Evolutionary conservation across 2,113 vertebrate genomes (phyloP).

Genomic region (Perca flavescens): DNA sequence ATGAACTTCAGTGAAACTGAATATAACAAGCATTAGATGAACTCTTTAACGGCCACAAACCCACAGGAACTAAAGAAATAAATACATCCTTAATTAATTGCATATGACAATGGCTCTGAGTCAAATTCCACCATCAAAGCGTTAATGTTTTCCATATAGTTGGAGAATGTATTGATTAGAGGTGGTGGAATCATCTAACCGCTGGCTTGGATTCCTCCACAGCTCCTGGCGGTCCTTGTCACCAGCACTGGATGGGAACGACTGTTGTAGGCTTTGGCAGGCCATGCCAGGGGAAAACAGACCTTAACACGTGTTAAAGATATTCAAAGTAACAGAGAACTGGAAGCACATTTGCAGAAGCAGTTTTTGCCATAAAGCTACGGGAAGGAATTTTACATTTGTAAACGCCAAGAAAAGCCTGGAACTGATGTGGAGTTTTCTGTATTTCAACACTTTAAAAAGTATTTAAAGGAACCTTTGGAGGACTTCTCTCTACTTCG

Average conservation of each 20-base stretch:
- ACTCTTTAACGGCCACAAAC: conserved; percentile 47
- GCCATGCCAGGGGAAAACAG: neutral
- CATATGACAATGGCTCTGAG: conserved; percentile 50
- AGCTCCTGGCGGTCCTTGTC: conserved; percentile 28
- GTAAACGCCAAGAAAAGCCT: conserved; percentile 24
- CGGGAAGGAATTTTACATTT: conserved; percentile 52
- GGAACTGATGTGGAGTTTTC: conserved; percentile 15
- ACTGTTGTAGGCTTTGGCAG: conserved; percentile 43
- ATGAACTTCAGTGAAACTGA: conserved; percentile 57
- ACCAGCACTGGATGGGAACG: conserved; percentile 24
- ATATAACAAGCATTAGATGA: conserved; percentile 16
- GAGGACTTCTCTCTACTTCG: neutral
- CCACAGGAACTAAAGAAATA: conserved; percentile 47
- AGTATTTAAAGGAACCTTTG: conserved; percentile 16
- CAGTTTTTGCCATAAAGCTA: conserved; percentile 47
- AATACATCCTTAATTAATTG: conserved; percentile 63
- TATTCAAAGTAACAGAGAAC: conserved; percentile 37
- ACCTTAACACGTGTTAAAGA: conserved; percentile 14
- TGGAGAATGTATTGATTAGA: conserved; percentile 49
- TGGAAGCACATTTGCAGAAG: conserved; percentile 42
- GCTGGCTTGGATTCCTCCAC: conserved; percentile 6
- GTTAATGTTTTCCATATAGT: conserved; percentile 53
- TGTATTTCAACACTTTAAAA: conserved; percentile 1
- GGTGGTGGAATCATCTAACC: conserved; percentile 36
- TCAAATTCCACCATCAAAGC: conserved; percentile 29